These are phyloP conservation scores for Hippoglossus stenolepis DNA, from an alignment of 2,113 vertebrate genomes.

Conservation along the genomic window DNA sequence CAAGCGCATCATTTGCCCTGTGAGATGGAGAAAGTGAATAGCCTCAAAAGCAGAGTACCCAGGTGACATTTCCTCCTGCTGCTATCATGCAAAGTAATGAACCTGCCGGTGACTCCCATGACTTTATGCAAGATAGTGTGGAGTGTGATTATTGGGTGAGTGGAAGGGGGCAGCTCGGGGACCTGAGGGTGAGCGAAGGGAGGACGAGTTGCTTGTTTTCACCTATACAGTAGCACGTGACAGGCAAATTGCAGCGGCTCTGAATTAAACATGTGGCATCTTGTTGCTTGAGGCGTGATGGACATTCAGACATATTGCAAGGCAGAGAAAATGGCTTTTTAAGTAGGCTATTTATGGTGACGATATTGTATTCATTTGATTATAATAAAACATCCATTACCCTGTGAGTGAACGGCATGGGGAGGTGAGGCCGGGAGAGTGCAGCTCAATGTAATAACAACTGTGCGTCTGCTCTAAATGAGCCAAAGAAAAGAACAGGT, in stretches of 20 bases:
- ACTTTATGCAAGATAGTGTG: conserved; percentile 47
- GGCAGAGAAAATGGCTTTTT: conserved; percentile 80
- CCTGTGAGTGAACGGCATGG: conserved; percentile 66
- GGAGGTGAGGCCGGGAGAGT: conserved; percentile 63
- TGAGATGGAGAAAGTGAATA: conserved; percentile 31
- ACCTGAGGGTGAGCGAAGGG: conserved; percentile 43
- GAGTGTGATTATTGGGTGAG: conserved; percentile 46
- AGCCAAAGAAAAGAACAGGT: conserved; percentile 67
- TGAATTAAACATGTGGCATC: conserved; percentile 83
- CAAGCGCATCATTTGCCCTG: conserved; percentile 50
- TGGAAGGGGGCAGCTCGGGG: conserved; percentile 6
- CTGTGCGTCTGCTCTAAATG: conserved; percentile 66
- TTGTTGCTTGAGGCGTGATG: conserved; percentile 73
- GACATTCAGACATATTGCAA: conserved; percentile 76
- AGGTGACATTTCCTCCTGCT: conserved; percentile 43
- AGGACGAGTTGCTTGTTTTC: conserved; percentile 46
- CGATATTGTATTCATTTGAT: conserved; percentile 84
- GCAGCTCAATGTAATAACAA: conserved; percentile 79
- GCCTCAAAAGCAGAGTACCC: conserved; percentile 17
- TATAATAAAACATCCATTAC: conserved; percentile 84
- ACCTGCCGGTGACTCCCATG: conserved; percentile 30
- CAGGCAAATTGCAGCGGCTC: conserved; percentile 62
- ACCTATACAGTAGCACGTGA: conserved; percentile 32
- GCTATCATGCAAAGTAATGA: conserved; percentile 55
- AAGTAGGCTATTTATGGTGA: conserved; percentile 83